Conservation (phyloP, 2,888 invertebrate genomes). For the Gisinianus flammeolus region DNA sequence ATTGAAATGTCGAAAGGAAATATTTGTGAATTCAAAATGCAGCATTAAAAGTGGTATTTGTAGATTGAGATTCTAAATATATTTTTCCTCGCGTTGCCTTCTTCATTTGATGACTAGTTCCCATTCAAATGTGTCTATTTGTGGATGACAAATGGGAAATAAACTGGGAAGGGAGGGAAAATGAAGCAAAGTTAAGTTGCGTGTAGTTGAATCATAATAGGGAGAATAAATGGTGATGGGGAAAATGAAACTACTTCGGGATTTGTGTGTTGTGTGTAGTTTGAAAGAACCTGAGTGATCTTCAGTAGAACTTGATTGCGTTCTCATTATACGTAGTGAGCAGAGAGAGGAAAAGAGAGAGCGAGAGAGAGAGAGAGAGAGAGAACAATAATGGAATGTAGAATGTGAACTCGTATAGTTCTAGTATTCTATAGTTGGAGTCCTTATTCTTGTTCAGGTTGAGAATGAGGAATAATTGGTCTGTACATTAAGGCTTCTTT, state of each 20-base stretch:
- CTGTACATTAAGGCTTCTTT: slow-evolving; percentile 5
- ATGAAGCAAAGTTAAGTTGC: neutral
- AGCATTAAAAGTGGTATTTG: no score
- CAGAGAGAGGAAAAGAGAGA: slow-evolving; percentile 15
- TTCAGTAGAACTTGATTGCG: slow-evolving; percentile 23
- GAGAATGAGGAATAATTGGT: slow-evolving; percentile 24
- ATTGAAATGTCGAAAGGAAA: no score
- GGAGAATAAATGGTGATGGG: no score
- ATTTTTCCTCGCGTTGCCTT: no score
- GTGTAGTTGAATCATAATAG: slow-evolving; percentile 10
- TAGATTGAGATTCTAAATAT: no score
- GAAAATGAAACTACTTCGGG: no score
- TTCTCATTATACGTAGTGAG: slow-evolving; percentile 25
- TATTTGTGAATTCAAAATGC: no score
- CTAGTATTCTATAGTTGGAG: no score
- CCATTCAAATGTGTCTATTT: no score
- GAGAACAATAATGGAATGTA: slow-evolving; percentile 14
- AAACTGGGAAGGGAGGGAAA: neutral
- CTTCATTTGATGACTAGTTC: no score
- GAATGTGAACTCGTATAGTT: slow-evolving; percentile 11
- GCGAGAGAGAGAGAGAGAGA: neutral
- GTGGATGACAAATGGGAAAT: no score
- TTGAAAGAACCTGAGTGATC: slow-evolving; percentile 28
- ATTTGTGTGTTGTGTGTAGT: neutral
- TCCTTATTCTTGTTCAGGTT: slow-evolving; percentile 22